These are phyloP conservation scores for Muscicapa adusta DNA, from an alignment of 2,113 vertebrate genomes.

Conservation along the genomic window DNA sequence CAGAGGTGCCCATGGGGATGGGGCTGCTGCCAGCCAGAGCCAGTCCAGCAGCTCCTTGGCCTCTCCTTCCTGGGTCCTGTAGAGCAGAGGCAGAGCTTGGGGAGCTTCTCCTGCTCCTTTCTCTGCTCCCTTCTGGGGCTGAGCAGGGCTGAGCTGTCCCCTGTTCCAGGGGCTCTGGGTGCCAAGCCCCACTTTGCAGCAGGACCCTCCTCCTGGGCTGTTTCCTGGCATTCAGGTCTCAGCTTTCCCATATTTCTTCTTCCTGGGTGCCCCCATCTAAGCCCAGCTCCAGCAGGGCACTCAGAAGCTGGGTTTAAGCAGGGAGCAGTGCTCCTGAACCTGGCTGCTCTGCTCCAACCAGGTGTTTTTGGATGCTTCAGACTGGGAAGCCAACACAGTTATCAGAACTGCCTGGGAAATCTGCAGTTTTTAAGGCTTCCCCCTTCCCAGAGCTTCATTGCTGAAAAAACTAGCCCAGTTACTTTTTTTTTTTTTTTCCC, in stretches of 20 bases:
- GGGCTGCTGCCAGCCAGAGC: fast-evolving
- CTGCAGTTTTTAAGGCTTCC: background rate
- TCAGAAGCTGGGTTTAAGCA: background rate
- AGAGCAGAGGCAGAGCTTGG: too few species aligned
- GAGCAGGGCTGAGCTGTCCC: background rate
- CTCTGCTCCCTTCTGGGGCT: background rate
- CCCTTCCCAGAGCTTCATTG: background rate
- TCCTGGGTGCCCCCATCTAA: background rate
- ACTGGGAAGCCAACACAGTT: background rate
- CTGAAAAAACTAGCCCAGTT: background rate
- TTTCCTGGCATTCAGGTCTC: background rate
- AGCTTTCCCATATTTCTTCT: background rate
- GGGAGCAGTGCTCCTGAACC: background rate
- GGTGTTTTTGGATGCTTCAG: background rate
- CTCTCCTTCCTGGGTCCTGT: background rate
- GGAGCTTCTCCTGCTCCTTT: background rate
- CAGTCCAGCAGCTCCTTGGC: background rate
- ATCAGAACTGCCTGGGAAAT: fast-evolving
- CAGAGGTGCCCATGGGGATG: fast-evolving
- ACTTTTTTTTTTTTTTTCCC: background rate
- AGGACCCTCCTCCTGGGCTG: background rate
- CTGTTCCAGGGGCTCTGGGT: fast-evolving
- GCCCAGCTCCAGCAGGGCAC: background rate
- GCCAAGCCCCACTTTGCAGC: fast-evolving
- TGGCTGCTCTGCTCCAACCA: background rate